Evolutionary conservation across 2,888 invertebrate genomes (phyloP), one percentile per base, ranked within the genome.

Genomic region (Harpagoxenus sublaevis): DNA sequence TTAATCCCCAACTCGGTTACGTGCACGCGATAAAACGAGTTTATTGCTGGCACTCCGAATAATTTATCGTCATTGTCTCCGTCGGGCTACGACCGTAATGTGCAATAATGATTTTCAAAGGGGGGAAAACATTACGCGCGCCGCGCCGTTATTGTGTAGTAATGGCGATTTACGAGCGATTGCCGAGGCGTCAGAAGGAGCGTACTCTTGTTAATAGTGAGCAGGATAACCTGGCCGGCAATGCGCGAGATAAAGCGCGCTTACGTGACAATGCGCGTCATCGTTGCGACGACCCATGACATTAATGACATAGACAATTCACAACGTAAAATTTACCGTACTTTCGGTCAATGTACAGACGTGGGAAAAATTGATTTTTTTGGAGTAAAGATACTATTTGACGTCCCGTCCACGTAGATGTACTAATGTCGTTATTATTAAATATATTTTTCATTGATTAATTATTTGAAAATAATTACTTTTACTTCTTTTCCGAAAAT

Each of bases 121-220:
- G 23, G 2, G 83, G 79, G 73, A 71, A 23, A 79, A 84, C 87
- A 85, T 74, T 74, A 83, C 84, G 84, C 81, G 85, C 83, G 83
- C 68, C 83, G 84, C 85, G 86, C 84, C 77, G 87, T 89, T 87
- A 86, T 84, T 88, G 83, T 83, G 83, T 81, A 84, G 85, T 89
- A 90, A 89, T 87, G 84, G 68, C 83, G 83, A 89, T 90, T 90
- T 90, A 90, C 86, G 90, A 87, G 87, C 87, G 82, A 83, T 75
- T 68, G 62, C 55, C 84, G 23, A 51, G 39, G 62, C 77, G 55
- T 84, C 63, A 77, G 77, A 71, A 78, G 77, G 35, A 73, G 60
- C 48, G 60, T 73, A 60, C 60, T 71, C 73, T 81, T 9, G 73
- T 81, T 81, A 81, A 81, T 81, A 73, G 51, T 23, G 23, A 71